phyloP scores from a whole-genome alignment of 2,113 vertebrate genomes.

The Rhabdomys dilectus region DNA sequence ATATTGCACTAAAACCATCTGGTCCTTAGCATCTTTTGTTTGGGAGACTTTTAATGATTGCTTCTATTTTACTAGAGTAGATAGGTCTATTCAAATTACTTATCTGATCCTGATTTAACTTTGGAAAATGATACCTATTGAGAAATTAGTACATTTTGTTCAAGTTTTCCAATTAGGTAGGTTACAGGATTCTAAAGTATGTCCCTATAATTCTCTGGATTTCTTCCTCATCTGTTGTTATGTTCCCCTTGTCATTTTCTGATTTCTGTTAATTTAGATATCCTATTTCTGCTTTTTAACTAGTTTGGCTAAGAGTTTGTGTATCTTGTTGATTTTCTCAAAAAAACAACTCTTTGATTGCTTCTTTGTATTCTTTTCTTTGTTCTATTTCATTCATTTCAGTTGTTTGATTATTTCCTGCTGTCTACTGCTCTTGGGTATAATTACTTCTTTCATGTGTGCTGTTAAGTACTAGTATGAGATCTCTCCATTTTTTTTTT shows the following conservation, averaged over 20 bases:
- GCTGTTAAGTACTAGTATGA: not conserved
- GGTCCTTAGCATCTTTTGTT: too few species aligned
- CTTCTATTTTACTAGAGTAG: too few species aligned
- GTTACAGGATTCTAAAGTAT: not conserved
- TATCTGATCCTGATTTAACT: not conserved
- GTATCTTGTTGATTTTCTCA: not conserved
- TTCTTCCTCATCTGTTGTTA: not conserved
- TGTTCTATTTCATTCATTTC: not conserved
- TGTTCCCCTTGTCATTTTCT: not conserved
- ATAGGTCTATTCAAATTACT: too few species aligned
- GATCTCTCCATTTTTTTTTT: not conserved
- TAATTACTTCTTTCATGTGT: not conserved
- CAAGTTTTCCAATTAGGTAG: not conserved
- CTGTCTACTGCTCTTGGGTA: not conserved
- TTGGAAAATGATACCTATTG: not conserved
- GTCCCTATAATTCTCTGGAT: not conserved
- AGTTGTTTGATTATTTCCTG: not conserved
- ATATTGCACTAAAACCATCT: too few species aligned
- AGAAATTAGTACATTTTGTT: not conserved
- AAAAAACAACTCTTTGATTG: not conserved
- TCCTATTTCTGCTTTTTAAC: not conserved
- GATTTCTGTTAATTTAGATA: not conserved
- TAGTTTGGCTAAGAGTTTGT: not conserved
- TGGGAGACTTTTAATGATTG: too few species aligned
- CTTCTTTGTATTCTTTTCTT: not conserved